These are phyloP conservation scores for Pycnonotus jocosus DNA, from an alignment of 2,113 vertebrate species.

Conservation along the genomic window DNA sequence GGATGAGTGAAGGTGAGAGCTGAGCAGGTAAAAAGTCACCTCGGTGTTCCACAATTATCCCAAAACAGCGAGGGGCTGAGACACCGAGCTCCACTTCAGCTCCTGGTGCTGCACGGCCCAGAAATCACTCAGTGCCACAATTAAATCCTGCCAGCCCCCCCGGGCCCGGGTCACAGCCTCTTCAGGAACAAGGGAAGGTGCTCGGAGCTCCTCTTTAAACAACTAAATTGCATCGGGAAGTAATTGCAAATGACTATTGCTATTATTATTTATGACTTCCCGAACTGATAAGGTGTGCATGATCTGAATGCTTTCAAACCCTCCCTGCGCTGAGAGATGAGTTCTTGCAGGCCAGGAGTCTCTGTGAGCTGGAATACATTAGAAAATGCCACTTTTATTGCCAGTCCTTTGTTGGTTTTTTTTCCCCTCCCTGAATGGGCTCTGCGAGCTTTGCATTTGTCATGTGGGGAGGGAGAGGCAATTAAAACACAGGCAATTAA, in stretches of 20 bases:
- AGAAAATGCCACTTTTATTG: not conserved
- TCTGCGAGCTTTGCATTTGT: not conserved
- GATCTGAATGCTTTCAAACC: not conserved
- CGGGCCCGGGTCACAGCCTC: not conserved
- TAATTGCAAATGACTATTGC: not conserved
- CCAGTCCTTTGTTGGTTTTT: not conserved
- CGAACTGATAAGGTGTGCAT: not conserved
- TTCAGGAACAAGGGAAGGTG: not conserved
- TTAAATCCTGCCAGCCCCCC: not conserved
- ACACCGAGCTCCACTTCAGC: not conserved
- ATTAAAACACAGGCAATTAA: not conserved
- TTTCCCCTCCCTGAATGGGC: not conserved
- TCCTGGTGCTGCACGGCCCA: not conserved
- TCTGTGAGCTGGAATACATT: not conserved
- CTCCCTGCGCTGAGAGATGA: not conserved
- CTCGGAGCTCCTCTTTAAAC: not conserved
- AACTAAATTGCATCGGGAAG: not conserved
- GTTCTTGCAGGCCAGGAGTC: not conserved
- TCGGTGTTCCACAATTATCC: not conserved
- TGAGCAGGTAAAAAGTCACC: not conserved
- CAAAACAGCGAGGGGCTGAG: not conserved
- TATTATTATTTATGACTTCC: not conserved
- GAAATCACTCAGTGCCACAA: constrained; percentile 17
- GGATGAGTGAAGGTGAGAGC: not conserved
- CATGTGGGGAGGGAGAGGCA: not conserved